Evolutionary conservation across 2,888 invertebrate species (phyloP).

Genomic region (Luffia ferchaultella): DNA sequence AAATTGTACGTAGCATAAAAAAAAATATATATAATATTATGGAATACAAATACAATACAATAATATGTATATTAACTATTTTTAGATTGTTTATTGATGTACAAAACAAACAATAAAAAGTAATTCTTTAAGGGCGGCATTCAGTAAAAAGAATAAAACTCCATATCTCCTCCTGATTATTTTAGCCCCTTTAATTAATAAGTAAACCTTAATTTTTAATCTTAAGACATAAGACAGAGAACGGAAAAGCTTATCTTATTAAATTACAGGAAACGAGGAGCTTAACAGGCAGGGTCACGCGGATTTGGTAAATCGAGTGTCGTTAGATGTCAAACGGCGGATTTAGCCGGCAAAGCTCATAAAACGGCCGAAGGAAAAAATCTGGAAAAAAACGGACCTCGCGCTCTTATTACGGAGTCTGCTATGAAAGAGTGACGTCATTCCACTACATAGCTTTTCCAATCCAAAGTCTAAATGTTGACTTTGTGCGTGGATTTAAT

Average conservation of each 20-base stretch:
- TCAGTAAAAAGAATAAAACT: neutral
- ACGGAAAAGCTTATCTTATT: neutral
- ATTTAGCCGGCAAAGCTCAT: constrained; percentile 13
- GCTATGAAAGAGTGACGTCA: constrained; percentile 1
- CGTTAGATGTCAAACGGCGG: constrained; percentile 17
- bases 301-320: constrained; percentile 14
- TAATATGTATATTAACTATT: too few species aligned
- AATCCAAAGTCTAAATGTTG: constrained; percentile 1
- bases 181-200: neutral
- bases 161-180: neutral
- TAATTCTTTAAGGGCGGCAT: neutral
- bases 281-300: neutral
- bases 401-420: constrained; percentile 4
- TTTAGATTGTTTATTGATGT: too few species aligned
- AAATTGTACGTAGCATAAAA: too few species aligned
- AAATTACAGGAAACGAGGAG: neutral
- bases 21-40: too few species aligned
- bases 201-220: neutral
- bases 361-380: constrained; percentile 9
- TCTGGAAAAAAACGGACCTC: constrained; percentile 3
- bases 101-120: too few species aligned
- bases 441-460: constrained; percentile 5
- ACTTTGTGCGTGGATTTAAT: constrained; percentile 2
- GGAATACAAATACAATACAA: too few species aligned
- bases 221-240: neutral